These are phyloP conservation scores for Sympetrum striolatum DNA, from an alignment of 2,888 invertebrate genomes.

Conservation along the genomic window DNA sequence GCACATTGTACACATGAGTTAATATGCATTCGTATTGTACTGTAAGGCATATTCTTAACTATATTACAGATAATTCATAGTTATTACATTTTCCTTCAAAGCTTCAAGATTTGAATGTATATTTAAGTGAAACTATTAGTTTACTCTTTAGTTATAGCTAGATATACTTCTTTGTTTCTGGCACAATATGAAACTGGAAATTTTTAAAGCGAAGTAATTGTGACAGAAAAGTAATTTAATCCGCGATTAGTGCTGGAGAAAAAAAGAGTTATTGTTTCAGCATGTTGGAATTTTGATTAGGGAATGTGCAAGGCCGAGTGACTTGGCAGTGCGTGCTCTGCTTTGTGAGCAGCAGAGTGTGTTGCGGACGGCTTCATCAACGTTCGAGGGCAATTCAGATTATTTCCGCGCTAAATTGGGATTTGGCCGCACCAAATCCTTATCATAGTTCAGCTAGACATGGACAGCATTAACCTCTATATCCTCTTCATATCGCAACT, in stretches of 20 bases:
- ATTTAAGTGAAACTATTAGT: too few species aligned
- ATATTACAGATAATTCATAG: too few species aligned
- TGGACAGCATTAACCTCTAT: neutral
- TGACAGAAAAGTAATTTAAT: neutral
- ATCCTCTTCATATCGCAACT: neutral
- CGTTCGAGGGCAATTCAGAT: neutral
- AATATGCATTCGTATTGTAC: too few species aligned
- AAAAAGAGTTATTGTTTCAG: neutral
- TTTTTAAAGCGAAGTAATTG: neutral
- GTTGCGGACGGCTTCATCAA: neutral
- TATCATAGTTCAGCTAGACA: neutral
- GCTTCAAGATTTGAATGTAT: too few species aligned
- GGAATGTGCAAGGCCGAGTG: neutral
- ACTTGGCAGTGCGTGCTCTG: neutral
- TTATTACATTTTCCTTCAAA: too few species aligned
- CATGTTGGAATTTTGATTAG: neutral
- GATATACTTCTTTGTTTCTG: too few species aligned
- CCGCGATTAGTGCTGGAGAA: neutral
- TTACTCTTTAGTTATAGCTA: too few species aligned
- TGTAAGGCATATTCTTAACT: too few species aligned
- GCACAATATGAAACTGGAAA: neutral
- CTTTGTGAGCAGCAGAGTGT: neutral
- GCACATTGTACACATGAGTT: too few species aligned
- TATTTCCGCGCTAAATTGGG: neutral
- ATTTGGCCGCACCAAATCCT: neutral